Evolutionary conservation across 2,113 vertebrate genomes (phyloP), one percentile per base, ranked within the genome.

Genomic region (Ceuthmochares aereus): DNA sequence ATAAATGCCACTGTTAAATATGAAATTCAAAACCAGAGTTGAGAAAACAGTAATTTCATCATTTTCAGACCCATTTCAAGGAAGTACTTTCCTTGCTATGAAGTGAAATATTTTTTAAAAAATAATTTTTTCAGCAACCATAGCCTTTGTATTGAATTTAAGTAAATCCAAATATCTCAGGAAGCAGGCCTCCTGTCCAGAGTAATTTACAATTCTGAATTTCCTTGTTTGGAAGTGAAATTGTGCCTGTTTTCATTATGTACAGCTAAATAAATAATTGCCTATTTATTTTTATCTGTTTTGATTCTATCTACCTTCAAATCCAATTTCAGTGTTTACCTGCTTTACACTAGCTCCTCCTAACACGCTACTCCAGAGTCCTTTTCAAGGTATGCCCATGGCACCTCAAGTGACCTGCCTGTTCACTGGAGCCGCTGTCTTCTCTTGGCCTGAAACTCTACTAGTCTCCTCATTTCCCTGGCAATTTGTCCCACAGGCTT

Each of bases 1-100:
- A 93, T 89, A 93, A 93, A 91, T 95, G 67, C 21, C 62, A 62
- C 59, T 70, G 54, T 95, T 58, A 93, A 95, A 86, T 91, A 90
- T 74, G 59, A 86, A 81, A 84, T 69, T 86, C 62, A 76, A 72
- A 89, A 45, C 40, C 2, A 3, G 51, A 66, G 49, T 73, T 76
- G 58, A 51, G 68, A 82, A 83, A 94, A 62, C 4, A 30, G 66
- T 37, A 36, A 70, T 81, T 82, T 66, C 0, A 0, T 89, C 42
- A 25, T 83, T 18, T 69, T 55, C 1, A 8, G 42, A 45, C 59
- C 67, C 26, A 47, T 80, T 87, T 91, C 51, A 67, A 90, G 47
- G 34, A 30, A 84, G 14, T 58, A 8, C 18, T 73, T 90, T 47
- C 43, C 51, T 91, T 89, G 9, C 45, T 84, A 14, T 14, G 10